Evolutionary conservation across 2,113 vertebrate genomes (phyloP).

Genomic region (Balaenoptera acutorostrata): DNA sequence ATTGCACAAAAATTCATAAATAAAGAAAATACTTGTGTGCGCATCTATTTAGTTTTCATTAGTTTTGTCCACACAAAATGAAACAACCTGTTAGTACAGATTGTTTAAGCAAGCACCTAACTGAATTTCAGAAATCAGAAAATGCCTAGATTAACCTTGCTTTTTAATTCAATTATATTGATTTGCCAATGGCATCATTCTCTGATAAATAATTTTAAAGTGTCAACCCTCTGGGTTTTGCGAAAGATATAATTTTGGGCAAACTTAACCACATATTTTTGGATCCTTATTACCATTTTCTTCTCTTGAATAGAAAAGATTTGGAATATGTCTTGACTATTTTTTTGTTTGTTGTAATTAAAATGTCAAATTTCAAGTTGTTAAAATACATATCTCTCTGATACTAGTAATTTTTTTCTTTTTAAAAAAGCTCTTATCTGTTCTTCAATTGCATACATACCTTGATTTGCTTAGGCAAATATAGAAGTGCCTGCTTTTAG

Average conservation of each 20-base stretch:
- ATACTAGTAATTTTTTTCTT: conserved; percentile 11
- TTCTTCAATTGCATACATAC: conserved; percentile 19
- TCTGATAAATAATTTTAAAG: conserved; percentile 29
- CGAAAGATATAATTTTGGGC: conserved; percentile 25
- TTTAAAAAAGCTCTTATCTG: background rate
- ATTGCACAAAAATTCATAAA: background rate
- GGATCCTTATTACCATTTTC: conserved; percentile 7
- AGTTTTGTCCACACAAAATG: conserved; percentile 10
- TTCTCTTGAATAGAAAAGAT: conserved; percentile 30
- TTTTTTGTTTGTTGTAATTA: conserved; percentile 33
- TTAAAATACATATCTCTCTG: conserved; percentile 30
- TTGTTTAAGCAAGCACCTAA: background rate
- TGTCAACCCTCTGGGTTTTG: background rate
- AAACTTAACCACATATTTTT: conserved; percentile 45
- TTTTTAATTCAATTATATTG: conserved; percentile 1
- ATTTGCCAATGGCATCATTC: background rate
- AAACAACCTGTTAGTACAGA: background rate
- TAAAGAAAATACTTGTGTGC: background rate
- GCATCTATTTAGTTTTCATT: background rate
- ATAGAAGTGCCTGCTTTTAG: background rate
- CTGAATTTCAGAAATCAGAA: conserved; percentile 16
- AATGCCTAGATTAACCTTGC: background rate
- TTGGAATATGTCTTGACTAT: background rate
- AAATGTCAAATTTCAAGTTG: conserved; percentile 42
- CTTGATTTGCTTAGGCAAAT: conserved; percentile 19